Percentiles rank a stretch among this genome's conserved stretches.
Conservation (phyloP, 92 coral and sea anemone species). For the Desmophyllum pertusum region DNA sequence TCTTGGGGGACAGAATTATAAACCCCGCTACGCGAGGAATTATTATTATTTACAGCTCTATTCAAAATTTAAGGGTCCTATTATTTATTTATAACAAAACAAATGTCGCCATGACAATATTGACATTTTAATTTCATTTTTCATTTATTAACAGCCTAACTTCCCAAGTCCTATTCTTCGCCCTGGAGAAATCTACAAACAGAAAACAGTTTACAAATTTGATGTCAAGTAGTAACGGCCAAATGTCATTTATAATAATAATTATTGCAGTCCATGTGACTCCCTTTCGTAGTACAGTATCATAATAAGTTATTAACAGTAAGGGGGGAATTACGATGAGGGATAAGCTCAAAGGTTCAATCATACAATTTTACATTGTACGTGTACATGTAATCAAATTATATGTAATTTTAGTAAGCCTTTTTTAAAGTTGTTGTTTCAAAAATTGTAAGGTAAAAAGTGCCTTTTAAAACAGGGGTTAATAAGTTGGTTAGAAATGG, state of each 20-base stretch:
- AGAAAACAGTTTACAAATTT: constrained; percentile 74
- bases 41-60: too few species aligned
- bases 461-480: background rate
- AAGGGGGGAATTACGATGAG: background rate
- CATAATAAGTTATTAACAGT: background rate
- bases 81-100: too few species aligned
- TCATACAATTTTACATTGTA: background rate
- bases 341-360: background rate
- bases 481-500: background rate
- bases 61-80: too few species aligned
- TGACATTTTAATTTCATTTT: background rate
- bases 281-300: background rate
- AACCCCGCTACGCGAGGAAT: too few species aligned
- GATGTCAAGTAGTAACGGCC: constrained; percentile 35
- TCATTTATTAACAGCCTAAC: constrained; percentile 54
- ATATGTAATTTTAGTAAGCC: background rate
- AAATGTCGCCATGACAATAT: background rate
- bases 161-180: constrained; percentile 87
- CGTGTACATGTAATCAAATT: background rate
- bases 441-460: background rate
- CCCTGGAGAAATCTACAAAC: constrained; percentile 81
- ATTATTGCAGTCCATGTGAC: too few species aligned
- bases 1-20: too few species aligned
- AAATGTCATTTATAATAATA: background rate
- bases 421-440: too few species aligned